Evolutionary conservation across 2,888 invertebrate species (phyloP).

Genomic region (Conistra vaccinii): DNA sequence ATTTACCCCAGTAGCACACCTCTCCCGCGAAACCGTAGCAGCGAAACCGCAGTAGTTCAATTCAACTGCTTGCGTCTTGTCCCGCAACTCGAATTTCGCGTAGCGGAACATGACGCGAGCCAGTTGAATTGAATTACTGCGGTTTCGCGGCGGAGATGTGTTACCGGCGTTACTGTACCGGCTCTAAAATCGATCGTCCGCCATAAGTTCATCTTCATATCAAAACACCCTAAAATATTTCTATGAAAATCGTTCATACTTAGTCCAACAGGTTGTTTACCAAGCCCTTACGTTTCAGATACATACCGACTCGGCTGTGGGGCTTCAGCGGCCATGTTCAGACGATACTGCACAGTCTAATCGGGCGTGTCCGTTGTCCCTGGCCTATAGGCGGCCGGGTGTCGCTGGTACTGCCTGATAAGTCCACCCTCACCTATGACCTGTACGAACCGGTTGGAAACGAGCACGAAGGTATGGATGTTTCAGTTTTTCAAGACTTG

Average conservation of each 20-base stretch:
- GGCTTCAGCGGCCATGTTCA: constrained; percentile 99
- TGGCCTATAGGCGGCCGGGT: constrained; percentile 96
- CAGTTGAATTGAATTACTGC: too few relatives aligned
- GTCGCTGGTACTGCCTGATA: constrained; percentile 94
- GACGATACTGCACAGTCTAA: constrained; percentile 97
- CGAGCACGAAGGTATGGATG: constrained; percentile 92
- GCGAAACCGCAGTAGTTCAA: too few relatives aligned
- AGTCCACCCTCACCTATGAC: constrained; percentile 97
- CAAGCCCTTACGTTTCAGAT: constrained; percentile 90
- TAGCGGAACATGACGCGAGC: too few relatives aligned
- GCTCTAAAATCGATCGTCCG: constrained; percentile 6
- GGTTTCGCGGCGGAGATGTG: too few relatives aligned
- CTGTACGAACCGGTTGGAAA: constrained; percentile 95
- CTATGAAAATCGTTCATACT: constrained; percentile 1
- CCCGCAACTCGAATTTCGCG: too few relatives aligned
- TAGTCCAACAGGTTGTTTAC: constrained; percentile 32
- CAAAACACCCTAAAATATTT: constrained; percentile 4
- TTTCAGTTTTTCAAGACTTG: constrained; percentile 3
- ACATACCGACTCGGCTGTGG: constrained; percentile 97
- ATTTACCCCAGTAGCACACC: too few relatives aligned
- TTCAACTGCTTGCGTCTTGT: too few relatives aligned
- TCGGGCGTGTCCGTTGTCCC: constrained; percentile 96
- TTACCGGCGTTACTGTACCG: too few relatives aligned
- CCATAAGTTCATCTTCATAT: background rate
- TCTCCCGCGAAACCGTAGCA: too few relatives aligned